Conservation (phyloP, 2,888 invertebrate genomes). For the Agonopterix subpropinquella region DNA sequence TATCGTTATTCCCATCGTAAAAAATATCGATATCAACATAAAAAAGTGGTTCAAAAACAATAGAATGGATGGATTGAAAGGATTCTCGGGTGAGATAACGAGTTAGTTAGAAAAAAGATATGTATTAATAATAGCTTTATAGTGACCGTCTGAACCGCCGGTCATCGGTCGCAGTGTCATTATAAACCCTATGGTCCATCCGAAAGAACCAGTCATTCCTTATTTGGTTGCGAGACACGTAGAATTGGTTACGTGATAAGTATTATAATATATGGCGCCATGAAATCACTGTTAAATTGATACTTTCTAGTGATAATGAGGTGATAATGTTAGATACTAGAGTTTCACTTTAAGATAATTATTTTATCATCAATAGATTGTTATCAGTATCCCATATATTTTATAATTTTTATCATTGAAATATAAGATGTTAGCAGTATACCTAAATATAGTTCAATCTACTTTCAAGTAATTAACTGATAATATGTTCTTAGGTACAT, state of each 20-base stretch:
- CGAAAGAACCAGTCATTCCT: conserved; percentile 7
- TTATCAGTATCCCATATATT: background rate
- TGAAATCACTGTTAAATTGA: conserved; percentile 13
- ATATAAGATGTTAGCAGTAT: too few relatives aligned
- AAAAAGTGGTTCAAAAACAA: conserved; percentile 72
- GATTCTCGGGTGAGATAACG: conserved; percentile 65
- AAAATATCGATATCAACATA: conserved; percentile 73
- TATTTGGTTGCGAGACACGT: conserved; percentile 4
- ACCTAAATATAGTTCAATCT: too few relatives aligned
- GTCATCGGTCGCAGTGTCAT: conserved; percentile 45
- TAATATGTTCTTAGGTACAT: too few relatives aligned
- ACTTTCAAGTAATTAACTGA: too few relatives aligned
- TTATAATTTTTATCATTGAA: too few relatives aligned
- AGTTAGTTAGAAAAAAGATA: conserved; percentile 55
- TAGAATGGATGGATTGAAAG: conserved; percentile 71
- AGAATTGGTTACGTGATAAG: conserved; percentile 2
- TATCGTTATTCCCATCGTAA: conserved; percentile 68
- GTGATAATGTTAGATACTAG: conserved; percentile 10
- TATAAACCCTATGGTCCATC: conserved; percentile 19
- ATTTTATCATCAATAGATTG: background rate
- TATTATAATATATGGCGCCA: conserved; percentile 14
- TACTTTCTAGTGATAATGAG: conserved; percentile 8
- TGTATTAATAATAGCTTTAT: conserved; percentile 69
- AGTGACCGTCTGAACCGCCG: conserved; percentile 40
- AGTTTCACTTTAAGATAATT: background rate